phyloP scores from a whole-genome alignment of 2,113 vertebrate species.

The zebrafish (Danio rerio) region DNA sequence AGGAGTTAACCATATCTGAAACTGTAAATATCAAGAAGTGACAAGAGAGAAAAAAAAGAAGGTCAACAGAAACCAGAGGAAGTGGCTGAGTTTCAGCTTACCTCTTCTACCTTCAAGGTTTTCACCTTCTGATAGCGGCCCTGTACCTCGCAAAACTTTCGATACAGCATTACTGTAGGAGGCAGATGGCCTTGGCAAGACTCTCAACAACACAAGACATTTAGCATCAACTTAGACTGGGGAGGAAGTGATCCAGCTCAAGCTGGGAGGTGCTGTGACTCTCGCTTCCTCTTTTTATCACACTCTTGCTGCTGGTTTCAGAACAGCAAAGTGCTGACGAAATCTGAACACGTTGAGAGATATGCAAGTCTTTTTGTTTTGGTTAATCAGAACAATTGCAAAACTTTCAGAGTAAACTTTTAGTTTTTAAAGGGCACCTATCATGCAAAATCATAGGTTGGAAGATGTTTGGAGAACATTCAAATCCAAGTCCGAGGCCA shows the following conservation, averaged over 20 bases:
- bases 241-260: slow-evolving; percentile 70
- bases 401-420: neutral
- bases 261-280: slow-evolving; percentile 65
- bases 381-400: no score
- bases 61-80: neutral
- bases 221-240: slow-evolving; percentile 39
- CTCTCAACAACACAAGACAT: slow-evolving; percentile 25
- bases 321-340: neutral
- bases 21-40: neutral
- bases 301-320: slow-evolving; percentile 9
- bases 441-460: no score
- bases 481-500: no score
- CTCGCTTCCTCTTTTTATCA: slow-evolving; percentile 6
- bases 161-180: slow-evolving; percentile 70
- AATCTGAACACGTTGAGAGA: neutral
- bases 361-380: no score
- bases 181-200: slow-evolving; percentile 39
- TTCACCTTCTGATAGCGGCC: slow-evolving; percentile 72
- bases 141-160: slow-evolving; percentile 68
- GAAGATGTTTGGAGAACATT: no score
- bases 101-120: slow-evolving; percentile 65
- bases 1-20: neutral
- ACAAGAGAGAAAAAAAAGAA: slow-evolving; percentile 1
- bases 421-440: no score
- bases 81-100: slow-evolving; percentile 61